Conservation (phyloP, 2,797 vertebrate species). For the Trichosurus vulpecula region DNA sequence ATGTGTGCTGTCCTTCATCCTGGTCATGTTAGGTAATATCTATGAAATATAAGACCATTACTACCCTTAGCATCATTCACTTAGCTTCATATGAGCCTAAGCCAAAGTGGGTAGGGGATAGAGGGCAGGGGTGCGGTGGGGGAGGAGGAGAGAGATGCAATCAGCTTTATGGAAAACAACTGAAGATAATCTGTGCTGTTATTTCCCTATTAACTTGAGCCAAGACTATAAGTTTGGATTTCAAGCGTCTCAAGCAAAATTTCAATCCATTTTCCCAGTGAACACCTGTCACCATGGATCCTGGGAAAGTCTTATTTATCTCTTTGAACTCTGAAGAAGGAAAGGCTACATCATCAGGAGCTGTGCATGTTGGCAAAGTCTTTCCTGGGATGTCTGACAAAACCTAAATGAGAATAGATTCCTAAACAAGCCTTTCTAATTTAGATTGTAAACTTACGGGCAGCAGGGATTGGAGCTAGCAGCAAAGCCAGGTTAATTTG, state of each 20-base stretch:
- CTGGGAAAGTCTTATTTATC: not conserved
- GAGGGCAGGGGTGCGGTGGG: not conserved
- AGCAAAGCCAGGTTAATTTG: not conserved
- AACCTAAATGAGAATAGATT: constrained; percentile 27
- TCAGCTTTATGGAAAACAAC: constrained; percentile 10
- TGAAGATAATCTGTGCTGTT: not conserved
- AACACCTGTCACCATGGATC: not conserved
- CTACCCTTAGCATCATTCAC: not conserved
- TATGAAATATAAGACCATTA: constrained; percentile 20
- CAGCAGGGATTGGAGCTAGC: not conserved
- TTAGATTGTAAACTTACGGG: not conserved
- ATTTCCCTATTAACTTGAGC: constrained; percentile 12
- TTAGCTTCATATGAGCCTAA: not conserved
- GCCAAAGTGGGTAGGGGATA: not conserved
- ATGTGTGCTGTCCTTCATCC: constrained; percentile 27
- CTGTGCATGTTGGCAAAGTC: not conserved
- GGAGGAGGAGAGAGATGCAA: not conserved
- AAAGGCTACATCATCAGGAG: not conserved
- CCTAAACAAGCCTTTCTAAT: constrained; percentile 40
- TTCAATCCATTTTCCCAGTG: constrained; percentile 5
- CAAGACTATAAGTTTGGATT: constrained; percentile 23
- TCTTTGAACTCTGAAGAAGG: not conserved
- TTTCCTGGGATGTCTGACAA: not conserved
- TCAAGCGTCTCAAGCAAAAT: constrained; percentile 6
- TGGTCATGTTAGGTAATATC: not conserved